Percentiles rank a stretch among this genome's conserved stretches.
These are phyloP conservation scores for Pagrus major DNA, from an alignment of 2,113 vertebrate genomes.

Conservation along the genomic window DNA sequence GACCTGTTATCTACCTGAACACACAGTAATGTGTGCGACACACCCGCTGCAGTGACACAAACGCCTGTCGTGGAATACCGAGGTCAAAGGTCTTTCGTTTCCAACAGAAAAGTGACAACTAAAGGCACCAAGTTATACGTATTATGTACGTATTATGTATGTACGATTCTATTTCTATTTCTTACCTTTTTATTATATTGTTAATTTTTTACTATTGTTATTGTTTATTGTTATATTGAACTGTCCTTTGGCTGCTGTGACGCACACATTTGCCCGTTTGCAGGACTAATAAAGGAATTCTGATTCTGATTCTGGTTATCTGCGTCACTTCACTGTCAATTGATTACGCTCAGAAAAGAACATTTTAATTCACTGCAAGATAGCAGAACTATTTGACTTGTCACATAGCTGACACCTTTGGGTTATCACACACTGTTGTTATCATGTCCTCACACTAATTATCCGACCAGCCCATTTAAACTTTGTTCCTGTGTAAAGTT, in stretches of 20 bases:
- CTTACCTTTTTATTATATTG: too few species aligned
- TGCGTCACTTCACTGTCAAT: background rate
- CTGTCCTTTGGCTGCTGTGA: too few species aligned
- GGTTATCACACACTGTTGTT: conserved; percentile 41
- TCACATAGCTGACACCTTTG: background rate
- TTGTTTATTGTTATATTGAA: too few species aligned
- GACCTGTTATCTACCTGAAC: conserved; percentile 27
- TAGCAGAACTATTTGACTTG: background rate
- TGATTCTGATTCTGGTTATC: too few species aligned
- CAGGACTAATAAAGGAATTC: too few species aligned
- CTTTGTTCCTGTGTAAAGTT: conserved; percentile 57
- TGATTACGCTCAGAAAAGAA: background rate
- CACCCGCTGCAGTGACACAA: conserved; percentile 18
- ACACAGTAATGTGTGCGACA: conserved; percentile 2
- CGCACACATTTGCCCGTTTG: too few species aligned
- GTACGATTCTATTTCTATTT: too few species aligned
- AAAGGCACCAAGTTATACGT: background rate
- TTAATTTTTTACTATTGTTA: too few species aligned
- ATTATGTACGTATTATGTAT: too few species aligned
- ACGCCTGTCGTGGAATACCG: background rate
- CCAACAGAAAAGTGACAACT: background rate
- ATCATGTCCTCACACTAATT: conserved; percentile 39
- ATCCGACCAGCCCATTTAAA: conserved; percentile 37
- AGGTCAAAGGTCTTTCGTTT: conserved; percentile 19
- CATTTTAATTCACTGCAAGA: background rate